phyloP scores from a whole-genome alignment of 2,113 vertebrate species.

The Epinephelus moara region DNA sequence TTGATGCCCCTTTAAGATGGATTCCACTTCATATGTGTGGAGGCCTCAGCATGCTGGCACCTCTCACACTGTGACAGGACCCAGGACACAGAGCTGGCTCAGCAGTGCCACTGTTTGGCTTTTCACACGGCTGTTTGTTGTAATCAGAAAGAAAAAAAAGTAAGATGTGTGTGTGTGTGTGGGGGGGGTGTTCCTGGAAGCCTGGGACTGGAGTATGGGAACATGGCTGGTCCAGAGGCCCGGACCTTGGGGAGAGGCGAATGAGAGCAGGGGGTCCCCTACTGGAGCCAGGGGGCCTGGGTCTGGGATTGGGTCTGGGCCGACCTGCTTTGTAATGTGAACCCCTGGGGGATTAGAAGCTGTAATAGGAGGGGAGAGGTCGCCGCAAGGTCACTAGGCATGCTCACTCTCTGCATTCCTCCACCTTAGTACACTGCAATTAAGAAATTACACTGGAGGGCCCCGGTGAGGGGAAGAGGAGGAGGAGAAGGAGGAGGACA shows the following conservation, averaged over 20 bases:
- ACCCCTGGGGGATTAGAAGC: conserved; percentile 86
- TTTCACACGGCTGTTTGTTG: conserved; percentile 73
- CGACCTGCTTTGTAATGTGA: conserved; percentile 86
- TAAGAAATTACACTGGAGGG: conserved; percentile 87
- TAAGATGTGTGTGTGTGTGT: conserved; percentile 15
- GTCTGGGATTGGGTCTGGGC: conserved; percentile 75
- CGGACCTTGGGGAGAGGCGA: conserved; percentile 75
- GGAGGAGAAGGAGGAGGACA: conserved; percentile 50
- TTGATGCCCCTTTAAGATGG: conserved; percentile 60
- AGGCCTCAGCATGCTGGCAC: conserved; percentile 69
- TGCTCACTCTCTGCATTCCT: conserved; percentile 85
- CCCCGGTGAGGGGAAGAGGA: conserved; percentile 66
- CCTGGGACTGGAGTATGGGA: conserved; percentile 76
- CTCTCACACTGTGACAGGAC: conserved; percentile 70
- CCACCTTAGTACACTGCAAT: conserved; percentile 85
- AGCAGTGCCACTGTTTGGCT: conserved; percentile 72
- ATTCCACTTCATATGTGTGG: conserved; percentile 61
- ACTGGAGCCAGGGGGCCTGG: conserved; percentile 74
- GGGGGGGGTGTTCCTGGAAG: conserved; percentile 49
- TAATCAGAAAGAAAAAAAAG: conserved; percentile 67
- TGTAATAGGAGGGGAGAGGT: conserved; percentile 86
- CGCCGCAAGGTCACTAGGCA: conserved; percentile 84
- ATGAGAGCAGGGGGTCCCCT: conserved; percentile 72
- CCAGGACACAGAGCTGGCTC: conserved; percentile 60
- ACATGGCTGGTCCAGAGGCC: conserved; percentile 69